A percentile compares a stretch with the other conserved stretches of the same genome.
phyloP scores from a whole-genome alignment of 2,888 invertebrate species.

The Portevinia maculata region DNA sequence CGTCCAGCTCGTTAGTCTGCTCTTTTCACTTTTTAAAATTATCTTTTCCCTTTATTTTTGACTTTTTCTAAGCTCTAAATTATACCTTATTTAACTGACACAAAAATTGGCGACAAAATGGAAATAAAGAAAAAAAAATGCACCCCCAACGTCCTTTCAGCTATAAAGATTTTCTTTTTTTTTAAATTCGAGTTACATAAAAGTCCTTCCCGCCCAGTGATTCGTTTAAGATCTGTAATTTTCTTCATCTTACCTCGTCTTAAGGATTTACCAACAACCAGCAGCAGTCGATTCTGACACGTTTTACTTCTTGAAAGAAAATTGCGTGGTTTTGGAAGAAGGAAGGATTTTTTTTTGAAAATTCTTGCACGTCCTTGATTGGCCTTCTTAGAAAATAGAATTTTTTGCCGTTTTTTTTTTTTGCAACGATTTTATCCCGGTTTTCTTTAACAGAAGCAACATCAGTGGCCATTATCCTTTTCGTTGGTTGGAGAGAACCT shows the following conservation, averaged over 20 bases:
- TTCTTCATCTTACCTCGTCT: constrained; percentile 71
- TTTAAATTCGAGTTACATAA: constrained; percentile 71
- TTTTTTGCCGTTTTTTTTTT: constrained; percentile 75
- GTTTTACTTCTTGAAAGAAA: constrained; percentile 54
- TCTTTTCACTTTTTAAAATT: constrained; percentile 67
- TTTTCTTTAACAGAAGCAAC: constrained; percentile 35
- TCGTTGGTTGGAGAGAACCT: constrained; percentile 15
- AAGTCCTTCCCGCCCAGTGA: constrained; percentile 74
- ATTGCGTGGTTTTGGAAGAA: constrained; percentile 64
- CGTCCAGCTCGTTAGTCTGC: constrained; percentile 71
- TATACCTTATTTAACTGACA: constrained; percentile 59
- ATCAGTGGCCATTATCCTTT: constrained; percentile 61
- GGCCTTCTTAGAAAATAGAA: constrained; percentile 77
- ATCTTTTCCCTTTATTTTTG: constrained; percentile 57
- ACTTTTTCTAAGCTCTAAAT: constrained; percentile 71
- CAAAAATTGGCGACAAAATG: constrained; percentile 26
- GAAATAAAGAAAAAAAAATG: constrained; percentile 6
- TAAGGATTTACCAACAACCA: constrained; percentile 69
- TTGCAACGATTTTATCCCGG: constrained; percentile 61
- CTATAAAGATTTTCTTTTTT: constrained; percentile 9
- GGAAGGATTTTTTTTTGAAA: constrained; percentile 49
- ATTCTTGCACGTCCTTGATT: constrained; percentile 79
- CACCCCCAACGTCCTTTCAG: constrained; percentile 35
- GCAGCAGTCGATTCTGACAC: constrained; percentile 59
- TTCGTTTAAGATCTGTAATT: constrained; percentile 74